Evolutionary conservation across 2,113 vertebrate species (phyloP).

Genomic region (Asarcornis scutulata): DNA sequence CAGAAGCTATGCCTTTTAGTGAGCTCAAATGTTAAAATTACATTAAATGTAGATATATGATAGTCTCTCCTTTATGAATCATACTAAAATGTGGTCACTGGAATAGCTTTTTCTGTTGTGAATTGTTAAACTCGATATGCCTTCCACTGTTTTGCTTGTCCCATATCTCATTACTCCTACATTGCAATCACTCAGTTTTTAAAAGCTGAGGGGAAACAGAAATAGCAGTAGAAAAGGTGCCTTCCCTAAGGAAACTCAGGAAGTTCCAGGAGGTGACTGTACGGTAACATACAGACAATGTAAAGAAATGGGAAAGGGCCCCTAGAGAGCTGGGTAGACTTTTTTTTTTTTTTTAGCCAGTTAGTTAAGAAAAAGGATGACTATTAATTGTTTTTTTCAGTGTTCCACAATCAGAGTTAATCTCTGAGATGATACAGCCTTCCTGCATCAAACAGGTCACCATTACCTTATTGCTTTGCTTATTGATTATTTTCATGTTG

Average conservation of each 20-base stretch:
- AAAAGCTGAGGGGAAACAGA: background rate
- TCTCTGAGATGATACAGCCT: too few species aligned
- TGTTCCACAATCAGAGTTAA: background rate
- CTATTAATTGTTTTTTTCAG: background rate
- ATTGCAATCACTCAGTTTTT: background rate
- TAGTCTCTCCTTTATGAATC: background rate
- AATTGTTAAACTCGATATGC: background rate
- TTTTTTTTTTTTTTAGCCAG: background rate
- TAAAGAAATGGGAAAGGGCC: background rate
- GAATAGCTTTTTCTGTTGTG: background rate
- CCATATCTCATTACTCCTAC: background rate
- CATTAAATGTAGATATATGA: fast-evolving
- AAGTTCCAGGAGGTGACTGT: background rate
- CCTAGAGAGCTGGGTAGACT: background rate
- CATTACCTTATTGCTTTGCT: fast-evolving
- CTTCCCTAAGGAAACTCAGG: background rate
- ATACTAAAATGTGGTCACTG: background rate
- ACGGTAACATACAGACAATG: fast-evolving
- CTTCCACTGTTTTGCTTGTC: background rate
- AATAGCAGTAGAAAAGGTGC: background rate
- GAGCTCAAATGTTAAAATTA: background rate
- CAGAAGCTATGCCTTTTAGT: background rate
- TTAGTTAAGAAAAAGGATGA: background rate
- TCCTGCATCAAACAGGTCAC: background rate
- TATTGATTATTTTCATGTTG: background rate